Conservation (phyloP, 2,113 vertebrate genomes). For the Stigmatopora nigra region DNA sequence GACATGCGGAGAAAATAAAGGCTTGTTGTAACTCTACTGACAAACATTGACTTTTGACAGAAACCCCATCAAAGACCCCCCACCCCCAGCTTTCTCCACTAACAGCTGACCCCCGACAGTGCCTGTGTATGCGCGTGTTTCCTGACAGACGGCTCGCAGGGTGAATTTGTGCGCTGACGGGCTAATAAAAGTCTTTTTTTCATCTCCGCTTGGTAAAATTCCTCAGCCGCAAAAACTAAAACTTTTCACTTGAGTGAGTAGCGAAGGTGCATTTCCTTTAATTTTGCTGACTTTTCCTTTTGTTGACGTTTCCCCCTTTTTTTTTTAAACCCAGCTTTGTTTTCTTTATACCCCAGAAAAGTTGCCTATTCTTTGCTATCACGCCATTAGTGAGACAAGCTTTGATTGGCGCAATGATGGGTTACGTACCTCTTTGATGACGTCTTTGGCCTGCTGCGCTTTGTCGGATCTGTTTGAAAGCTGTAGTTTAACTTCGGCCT, state of each 20-base stretch:
- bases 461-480: conserved; percentile 95
- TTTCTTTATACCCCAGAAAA: too few species aligned
- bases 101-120: conserved; percentile 34
- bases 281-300: not conserved
- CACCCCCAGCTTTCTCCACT: conserved; percentile 35
- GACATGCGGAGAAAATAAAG: conserved; percentile 45
- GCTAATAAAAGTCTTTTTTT: conserved; percentile 61
- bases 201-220: conserved; percentile 16
- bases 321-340: too few species aligned
- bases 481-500: conserved; percentile 93
- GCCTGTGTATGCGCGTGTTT: conserved; percentile 11
- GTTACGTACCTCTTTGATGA: conserved; percentile 91
- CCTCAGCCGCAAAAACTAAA: conserved; percentile 3
- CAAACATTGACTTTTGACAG: conserved; percentile 47
- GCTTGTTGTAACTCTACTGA: conserved; percentile 61
- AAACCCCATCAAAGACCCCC: not conserved
- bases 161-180: conserved; percentile 56
- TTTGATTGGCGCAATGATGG: too few species aligned
- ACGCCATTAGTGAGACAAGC: too few species aligned
- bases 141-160: conserved; percentile 40
- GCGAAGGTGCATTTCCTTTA: conserved; percentile 29
- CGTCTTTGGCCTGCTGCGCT: conserved; percentile 94
- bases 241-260: conserved; percentile 38
- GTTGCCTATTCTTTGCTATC: too few species aligned
- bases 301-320: too few species aligned